A percentile compares a stretch with the other conserved stretches of the same genome.
These are phyloP conservation scores for Arenaria interpres DNA, from an alignment of 2,113 vertebrate genomes.

Conservation along the genomic window DNA sequence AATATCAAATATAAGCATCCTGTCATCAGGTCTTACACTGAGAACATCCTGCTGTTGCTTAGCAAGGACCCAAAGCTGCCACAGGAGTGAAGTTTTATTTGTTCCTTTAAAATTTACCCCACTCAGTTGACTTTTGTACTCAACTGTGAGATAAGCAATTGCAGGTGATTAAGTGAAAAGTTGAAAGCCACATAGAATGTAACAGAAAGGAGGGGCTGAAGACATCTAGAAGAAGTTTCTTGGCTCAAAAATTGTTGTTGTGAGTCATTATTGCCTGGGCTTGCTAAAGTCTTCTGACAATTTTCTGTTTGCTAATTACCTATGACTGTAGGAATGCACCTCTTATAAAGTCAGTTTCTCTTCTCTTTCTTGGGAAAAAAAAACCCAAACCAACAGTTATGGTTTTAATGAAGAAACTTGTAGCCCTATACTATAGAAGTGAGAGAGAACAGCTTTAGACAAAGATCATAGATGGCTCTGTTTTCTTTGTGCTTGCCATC, in stretches of 20 bases:
- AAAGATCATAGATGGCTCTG: neutral
- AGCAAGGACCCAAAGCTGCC: neutral
- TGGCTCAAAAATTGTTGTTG: neutral
- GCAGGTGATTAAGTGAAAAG: neutral
- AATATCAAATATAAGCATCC: neutral
- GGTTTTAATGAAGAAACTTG: neutral
- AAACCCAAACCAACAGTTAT: neutral
- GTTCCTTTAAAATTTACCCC: neutral
- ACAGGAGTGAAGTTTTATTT: neutral
- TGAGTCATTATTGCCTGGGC: slow-evolving; percentile 11
- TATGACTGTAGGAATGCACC: slow-evolving; percentile 13
- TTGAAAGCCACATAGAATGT: neutral
- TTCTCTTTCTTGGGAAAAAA: neutral
- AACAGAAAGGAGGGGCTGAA: neutral
- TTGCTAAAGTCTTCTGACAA: slow-evolving; percentile 6
- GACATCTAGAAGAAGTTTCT: neutral
- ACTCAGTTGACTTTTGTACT: neutral
- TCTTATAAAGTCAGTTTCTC: neutral
- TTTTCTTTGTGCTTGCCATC: neutral
- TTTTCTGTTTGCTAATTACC: slow-evolving; percentile 42
- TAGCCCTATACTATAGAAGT: neutral
- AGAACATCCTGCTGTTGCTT: neutral
- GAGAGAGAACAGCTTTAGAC: neutral
- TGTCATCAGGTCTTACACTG: neutral
- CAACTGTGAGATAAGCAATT: neutral